A percentile compares a stretch with the other conserved stretches of the same genome.
Conservation (phyloP, 2,888 invertebrate genomes). For the Therioaphis trifolii region DNA sequence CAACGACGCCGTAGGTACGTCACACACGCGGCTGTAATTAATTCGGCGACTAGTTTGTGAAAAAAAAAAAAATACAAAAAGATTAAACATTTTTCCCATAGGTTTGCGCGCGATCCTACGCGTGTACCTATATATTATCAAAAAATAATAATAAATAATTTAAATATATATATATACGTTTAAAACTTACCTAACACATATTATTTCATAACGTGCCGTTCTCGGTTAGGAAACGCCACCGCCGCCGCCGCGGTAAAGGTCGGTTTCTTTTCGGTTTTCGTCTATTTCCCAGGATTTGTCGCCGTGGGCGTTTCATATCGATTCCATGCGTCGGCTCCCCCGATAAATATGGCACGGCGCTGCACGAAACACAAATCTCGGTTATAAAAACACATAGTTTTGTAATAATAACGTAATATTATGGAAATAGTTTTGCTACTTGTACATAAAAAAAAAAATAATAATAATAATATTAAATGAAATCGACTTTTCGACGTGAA, state of each 20-base stretch:
- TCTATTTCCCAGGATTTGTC: constrained; percentile 52
- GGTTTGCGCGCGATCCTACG: no score
- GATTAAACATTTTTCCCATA: not conserved
- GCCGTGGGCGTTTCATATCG: constrained; percentile 14
- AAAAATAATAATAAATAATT: no score
- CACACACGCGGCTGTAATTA: no score
- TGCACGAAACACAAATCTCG: constrained; percentile 45
- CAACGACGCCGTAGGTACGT: no score
- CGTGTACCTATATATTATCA: not conserved
- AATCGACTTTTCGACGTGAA: constrained; percentile 17
- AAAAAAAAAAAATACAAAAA: not conserved
- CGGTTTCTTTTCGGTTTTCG: constrained; percentile 33
- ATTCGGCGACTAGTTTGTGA: no score
- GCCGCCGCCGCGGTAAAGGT: constrained; percentile 25
- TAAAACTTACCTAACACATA: not conserved
- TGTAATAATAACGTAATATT: constrained; percentile 6
- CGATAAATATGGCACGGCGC: constrained; percentile 27
- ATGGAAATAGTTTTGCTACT: constrained; percentile 39
- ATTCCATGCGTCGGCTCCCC: constrained; percentile 25
- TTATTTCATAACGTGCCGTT: not conserved
- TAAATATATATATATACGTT: no score
- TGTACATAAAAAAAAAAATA: not conserved
- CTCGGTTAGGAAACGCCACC: not conserved
- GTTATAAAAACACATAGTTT: not conserved
- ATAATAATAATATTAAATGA: not conserved